These are phyloP conservation scores for Platorchestia sp. DNA, from an alignment of 1,140 invertebrate species.

Conservation along the genomic window DNA sequence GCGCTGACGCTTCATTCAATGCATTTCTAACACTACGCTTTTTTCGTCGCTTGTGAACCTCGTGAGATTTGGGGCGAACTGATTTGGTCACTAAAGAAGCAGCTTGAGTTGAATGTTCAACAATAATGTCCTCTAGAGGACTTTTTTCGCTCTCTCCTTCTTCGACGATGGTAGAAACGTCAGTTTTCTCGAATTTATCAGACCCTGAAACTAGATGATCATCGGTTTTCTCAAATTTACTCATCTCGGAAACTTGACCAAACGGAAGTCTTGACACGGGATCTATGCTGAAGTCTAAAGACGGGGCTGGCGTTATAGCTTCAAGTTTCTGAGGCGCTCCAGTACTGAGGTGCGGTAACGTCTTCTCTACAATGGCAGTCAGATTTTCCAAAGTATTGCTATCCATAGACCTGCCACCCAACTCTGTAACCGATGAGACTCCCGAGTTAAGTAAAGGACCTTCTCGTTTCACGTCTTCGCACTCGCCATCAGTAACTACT, in stretches of 20 bases:
- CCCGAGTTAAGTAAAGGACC: neutral
- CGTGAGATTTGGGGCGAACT: constrained; percentile 21
- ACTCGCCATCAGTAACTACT: neutral
- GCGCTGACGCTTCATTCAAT: neutral
- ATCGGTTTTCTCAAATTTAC: neutral
- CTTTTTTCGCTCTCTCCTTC: constrained; percentile 11
- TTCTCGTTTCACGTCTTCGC: neutral
- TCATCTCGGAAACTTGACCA: neutral
- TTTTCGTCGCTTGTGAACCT: constrained; percentile 38
- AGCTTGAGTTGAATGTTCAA: neutral
- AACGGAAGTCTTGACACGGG: neutral
- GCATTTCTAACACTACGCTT: constrained; percentile 46
- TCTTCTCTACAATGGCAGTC: neutral
- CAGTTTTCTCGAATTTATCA: neutral
- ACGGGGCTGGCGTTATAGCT: constrained; percentile 9
- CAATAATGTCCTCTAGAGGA: neutral
- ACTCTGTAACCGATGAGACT: neutral
- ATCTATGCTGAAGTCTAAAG: neutral
- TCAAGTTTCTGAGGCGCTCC: neutral
- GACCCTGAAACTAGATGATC: neutral
- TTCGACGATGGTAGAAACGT: neutral
- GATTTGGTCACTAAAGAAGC: neutral
- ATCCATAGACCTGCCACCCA: neutral
- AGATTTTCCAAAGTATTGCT: neutral
- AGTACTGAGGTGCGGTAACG: neutral